Conservation (phyloP, 2,888 invertebrate species). For the Campoplex nolae region DNA sequence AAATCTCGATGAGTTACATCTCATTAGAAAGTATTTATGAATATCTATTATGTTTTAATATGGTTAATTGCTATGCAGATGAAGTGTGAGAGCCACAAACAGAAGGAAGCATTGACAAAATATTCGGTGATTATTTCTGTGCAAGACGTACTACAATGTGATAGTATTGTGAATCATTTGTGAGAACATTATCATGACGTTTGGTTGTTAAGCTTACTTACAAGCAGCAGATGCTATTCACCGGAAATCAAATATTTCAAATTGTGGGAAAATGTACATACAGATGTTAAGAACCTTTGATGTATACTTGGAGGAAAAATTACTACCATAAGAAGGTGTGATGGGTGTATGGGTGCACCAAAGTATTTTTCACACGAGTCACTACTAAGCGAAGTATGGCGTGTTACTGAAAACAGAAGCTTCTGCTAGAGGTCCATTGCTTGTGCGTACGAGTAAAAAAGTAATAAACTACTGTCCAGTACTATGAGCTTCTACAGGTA, state of each 20-base stretch:
- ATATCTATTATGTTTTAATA: slow-evolving; percentile 31
- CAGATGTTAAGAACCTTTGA: background rate
- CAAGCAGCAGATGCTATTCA: background rate
- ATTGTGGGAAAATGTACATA: background rate
- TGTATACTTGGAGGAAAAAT: background rate
- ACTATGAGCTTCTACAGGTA: slow-evolving; percentile 18
- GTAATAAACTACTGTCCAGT: slow-evolving; percentile 33
- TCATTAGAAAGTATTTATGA: slow-evolving; percentile 30
- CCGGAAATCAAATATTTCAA: background rate
- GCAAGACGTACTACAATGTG: background rate
- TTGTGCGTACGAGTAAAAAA: slow-evolving; percentile 38
- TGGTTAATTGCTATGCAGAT: background rate
- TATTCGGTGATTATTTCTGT: background rate
- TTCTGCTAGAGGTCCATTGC: background rate
- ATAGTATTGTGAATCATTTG: background rate
- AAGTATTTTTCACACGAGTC: slow-evolving; percentile 38
- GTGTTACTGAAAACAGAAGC: slow-evolving; percentile 25
- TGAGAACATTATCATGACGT: background rate
- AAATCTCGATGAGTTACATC: slow-evolving; percentile 9
- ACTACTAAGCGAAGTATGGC: slow-evolving; percentile 44
- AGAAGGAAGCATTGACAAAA: background rate
- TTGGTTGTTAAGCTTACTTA: too few relatives aligned
- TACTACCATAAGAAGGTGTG: slow-evolving; percentile 22
- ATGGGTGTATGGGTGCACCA: slow-evolving; percentile 11
- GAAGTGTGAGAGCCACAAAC: background rate